These are phyloP conservation scores for Esox lucius DNA, from an alignment of 2,797 vertebrate genomes.

Conservation along the genomic window DNA sequence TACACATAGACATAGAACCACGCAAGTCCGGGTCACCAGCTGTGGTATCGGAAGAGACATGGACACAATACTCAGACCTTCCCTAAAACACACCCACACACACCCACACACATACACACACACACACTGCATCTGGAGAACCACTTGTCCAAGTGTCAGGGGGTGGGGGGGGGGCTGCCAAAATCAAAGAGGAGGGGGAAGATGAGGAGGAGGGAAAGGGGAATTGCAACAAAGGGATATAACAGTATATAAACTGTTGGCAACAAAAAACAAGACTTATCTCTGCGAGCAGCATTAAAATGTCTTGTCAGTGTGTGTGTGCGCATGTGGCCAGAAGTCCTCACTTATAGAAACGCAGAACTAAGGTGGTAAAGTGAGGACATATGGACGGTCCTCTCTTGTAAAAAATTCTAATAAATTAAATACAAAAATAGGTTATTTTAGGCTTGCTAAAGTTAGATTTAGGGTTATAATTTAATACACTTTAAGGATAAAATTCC, in stretches of 20 bases:
- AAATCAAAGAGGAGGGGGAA: not conserved
- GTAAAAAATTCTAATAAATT: too few relatives aligned
- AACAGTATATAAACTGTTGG: not conserved
- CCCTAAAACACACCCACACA: not conserved
- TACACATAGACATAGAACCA: not conserved
- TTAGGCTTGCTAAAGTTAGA: not conserved
- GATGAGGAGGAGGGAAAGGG: not conserved
- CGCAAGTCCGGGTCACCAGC: not conserved
- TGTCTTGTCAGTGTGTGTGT: not conserved
- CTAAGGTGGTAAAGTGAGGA: too few relatives aligned
- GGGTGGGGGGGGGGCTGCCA: not conserved
- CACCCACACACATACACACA: not conserved
- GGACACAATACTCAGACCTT: not conserved
- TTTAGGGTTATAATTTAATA: not conserved
- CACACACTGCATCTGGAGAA: not conserved
- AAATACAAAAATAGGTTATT: too few relatives aligned
- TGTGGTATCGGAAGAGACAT: not conserved
- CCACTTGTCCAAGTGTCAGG: not conserved
- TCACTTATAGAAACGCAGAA: not conserved
- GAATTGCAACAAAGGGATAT: not conserved
- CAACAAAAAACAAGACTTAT: not conserved
- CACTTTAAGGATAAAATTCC: too few relatives aligned
- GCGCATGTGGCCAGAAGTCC: not conserved
- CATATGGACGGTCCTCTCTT: too few relatives aligned
- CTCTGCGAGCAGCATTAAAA: too few relatives aligned